These are phyloP conservation scores for Magallana nippona DNA, from an alignment of 2,888 invertebrate genomes.

Conservation along the genomic window DNA sequence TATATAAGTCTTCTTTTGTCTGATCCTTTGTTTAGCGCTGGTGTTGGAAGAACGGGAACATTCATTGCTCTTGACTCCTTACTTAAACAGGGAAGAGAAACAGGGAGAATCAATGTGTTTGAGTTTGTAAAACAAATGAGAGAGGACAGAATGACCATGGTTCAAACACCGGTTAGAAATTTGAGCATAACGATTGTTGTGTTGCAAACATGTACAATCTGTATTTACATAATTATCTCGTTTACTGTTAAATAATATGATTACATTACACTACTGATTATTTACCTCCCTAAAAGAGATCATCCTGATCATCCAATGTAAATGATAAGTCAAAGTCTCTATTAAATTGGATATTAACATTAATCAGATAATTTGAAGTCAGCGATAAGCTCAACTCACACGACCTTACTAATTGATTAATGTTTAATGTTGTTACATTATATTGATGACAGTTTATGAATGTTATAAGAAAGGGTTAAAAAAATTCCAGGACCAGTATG, in stretches of 20 bases:
- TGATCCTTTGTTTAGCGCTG: background rate
- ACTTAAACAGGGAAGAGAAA: background rate
- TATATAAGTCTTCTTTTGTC: background rate
- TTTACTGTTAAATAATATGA: background rate
- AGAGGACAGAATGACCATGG: conserved; percentile 7
- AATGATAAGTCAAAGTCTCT: too few species aligned
- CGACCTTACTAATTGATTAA: too few species aligned
- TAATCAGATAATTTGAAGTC: too few species aligned
- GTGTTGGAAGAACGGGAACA: background rate
- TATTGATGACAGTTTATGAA: too few species aligned
- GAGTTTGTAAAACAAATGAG: conserved; percentile 22
- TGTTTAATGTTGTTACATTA: too few species aligned
- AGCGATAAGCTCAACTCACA: too few species aligned
- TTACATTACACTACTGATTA: too few species aligned
- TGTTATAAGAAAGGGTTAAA: too few species aligned
- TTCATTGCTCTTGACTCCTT: conserved; percentile 3
- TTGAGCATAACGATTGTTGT: background rate
- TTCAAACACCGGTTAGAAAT: background rate
- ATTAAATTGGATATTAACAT: too few species aligned
- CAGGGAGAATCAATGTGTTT: background rate
- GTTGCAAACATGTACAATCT: background rate
- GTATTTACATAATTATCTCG: background rate
- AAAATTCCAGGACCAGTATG: background rate
- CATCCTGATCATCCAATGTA: too few species aligned
- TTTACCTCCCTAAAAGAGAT: too few species aligned